These are phyloP conservation scores for Troides aeacus DNA, from an alignment of 2,888 invertebrate species.

Conservation along the genomic window DNA sequence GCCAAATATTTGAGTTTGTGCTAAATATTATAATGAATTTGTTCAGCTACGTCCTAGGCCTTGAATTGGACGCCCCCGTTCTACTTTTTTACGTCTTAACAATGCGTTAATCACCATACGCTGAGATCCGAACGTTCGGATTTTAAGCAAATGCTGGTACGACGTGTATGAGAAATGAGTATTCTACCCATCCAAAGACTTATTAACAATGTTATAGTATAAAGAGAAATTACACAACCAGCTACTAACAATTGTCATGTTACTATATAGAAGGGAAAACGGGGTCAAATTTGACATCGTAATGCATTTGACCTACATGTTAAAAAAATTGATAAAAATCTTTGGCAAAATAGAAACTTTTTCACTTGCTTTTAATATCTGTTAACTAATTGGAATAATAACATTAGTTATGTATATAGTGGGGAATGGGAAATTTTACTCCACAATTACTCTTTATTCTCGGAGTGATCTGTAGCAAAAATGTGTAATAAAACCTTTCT, in stretches of 20 bases:
- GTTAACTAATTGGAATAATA: not conserved
- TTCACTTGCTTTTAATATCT: not conserved
- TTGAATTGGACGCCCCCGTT: conserved; percentile 72
- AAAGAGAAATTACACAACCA: conserved; percentile 31
- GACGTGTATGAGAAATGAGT: not conserved
- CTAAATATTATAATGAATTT: conserved; percentile 55
- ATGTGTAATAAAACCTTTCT: not conserved
- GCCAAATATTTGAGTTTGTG: conserved; percentile 25
- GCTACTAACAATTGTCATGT: conserved; percentile 35
- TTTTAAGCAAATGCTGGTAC: conserved; percentile 21
- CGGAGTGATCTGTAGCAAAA: not conserved
- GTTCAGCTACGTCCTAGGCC: conserved; percentile 64
- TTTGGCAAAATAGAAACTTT: conserved; percentile 44
- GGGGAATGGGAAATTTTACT: not conserved
- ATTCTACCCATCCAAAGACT: too few species aligned
- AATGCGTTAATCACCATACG: conserved; percentile 68
- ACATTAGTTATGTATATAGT: not conserved
- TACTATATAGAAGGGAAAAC: conserved; percentile 48
- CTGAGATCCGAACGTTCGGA: conserved; percentile 27
- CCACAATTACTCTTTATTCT: not conserved
- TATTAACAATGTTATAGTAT: conserved; percentile 13
- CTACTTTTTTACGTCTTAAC: conserved; percentile 74
- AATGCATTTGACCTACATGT: conserved; percentile 73
- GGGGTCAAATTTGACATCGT: conserved; percentile 70
- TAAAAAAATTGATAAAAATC: conserved; percentile 59